Evolutionary conservation across 1,140 invertebrate genomes (phyloP).

Genomic region (Papilio aristodemus): DNA sequence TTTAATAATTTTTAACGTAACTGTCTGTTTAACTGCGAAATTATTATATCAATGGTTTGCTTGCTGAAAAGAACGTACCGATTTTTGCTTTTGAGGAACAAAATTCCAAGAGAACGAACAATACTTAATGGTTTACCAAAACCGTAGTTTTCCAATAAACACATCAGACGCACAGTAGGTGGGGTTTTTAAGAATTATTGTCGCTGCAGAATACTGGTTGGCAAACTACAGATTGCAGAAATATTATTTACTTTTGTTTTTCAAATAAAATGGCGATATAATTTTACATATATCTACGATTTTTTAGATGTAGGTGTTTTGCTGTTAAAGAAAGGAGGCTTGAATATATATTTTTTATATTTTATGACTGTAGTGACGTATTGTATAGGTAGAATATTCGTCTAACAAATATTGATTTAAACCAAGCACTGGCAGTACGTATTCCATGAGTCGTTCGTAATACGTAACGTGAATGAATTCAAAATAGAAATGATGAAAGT

Average conservation of each 20-base stretch:
- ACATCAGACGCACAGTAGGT: background rate
- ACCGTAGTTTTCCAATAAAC: background rate
- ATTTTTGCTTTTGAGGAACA: background rate
- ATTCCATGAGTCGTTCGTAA: constrained; percentile 13
- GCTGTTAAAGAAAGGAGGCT: too few species aligned
- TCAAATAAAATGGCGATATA: too few species aligned
- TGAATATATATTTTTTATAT: too few species aligned
- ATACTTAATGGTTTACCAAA: background rate
- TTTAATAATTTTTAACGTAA: too few species aligned
- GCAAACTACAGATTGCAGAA: background rate
- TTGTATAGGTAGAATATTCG: too few species aligned
- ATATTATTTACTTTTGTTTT: background rate
- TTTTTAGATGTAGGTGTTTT: too few species aligned
- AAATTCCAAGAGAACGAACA: background rate
- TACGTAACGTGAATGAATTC: constrained; percentile 23
- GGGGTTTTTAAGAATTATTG: background rate
- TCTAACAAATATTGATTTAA: too few species aligned
- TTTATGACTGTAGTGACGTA: too few species aligned
- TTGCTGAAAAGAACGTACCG: background rate
- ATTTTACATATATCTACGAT: too few species aligned
- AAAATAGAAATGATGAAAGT: constrained; percentile 28
- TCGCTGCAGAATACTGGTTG: background rate
- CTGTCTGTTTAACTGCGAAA: too few species aligned
- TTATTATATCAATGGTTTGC: too few species aligned
- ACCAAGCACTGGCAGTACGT: constrained; percentile 20